phyloP scores from a whole-genome alignment of 1,140 invertebrate species.

The Andrena cerasifolii region DNA sequence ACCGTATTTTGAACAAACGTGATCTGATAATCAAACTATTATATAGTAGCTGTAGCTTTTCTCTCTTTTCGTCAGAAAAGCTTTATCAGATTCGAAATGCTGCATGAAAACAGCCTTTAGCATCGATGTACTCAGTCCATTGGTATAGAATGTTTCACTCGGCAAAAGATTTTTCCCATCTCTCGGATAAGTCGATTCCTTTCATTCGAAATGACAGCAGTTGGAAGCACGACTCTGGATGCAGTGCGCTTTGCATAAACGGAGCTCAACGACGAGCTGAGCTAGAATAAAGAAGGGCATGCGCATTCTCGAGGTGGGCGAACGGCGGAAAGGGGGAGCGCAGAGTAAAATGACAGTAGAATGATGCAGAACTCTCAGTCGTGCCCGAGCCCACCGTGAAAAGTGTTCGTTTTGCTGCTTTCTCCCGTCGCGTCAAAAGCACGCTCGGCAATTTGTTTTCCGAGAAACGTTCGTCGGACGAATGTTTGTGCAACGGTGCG shows the following conservation, averaged over 20 bases:
- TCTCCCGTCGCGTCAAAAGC: not conserved
- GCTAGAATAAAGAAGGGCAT: constrained; percentile 29
- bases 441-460: not conserved
- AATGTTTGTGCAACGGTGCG: not conserved
- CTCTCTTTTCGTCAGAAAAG: not conserved
- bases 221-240: not conserved
- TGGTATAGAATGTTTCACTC: no score
- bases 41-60: not conserved
- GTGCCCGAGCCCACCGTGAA: not conserved
- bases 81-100: no score
- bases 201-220: not conserved
- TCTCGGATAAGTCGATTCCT: not conserved
- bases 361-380: constrained; percentile 40
- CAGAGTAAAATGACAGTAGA: constrained; percentile 25
- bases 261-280: constrained; percentile 2
- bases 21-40: not conserved
- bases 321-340: not conserved
- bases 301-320: constrained; percentile 33
- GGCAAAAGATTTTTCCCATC: not conserved
- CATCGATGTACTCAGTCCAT: no score
- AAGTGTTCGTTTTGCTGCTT: no score
- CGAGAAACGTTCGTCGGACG: not conserved
- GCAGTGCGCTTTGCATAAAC: not conserved
- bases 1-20: not conserved
- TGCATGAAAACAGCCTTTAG: no score